phyloP scores from a whole-genome alignment of 2,888 invertebrate genomes.

The Hyppa rectilinea region DNA sequence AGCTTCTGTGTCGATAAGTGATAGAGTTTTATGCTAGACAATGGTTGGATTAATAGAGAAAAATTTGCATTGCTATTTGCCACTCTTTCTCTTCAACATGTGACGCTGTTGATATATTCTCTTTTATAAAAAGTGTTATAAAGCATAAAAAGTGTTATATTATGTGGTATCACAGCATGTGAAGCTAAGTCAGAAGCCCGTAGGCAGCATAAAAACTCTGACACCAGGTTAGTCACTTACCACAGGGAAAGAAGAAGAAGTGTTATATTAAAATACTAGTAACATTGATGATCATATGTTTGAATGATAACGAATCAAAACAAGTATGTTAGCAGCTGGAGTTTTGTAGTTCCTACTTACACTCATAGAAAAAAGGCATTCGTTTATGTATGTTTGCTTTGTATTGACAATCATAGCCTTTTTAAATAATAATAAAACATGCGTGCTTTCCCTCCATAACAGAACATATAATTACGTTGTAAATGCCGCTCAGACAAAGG shows the following conservation, averaged over 20 bases:
- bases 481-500: slow-evolving; percentile 58
- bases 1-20: background rate
- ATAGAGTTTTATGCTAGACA: background rate
- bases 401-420: background rate
- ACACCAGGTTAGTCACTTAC: too few species aligned
- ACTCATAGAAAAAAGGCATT: too few species aligned
- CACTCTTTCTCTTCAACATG: background rate
- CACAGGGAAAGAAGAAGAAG: too few species aligned
- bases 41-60: background rate
- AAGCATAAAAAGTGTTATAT: too few species aligned
- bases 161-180: too few species aligned
- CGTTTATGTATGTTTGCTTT: too few species aligned
- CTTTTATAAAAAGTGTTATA: too few species aligned
- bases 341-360: too few species aligned
- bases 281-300: background rate
- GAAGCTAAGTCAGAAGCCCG: too few species aligned
- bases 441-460: slow-evolving; percentile 50
- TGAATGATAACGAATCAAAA: too few species aligned
- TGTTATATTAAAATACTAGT: background rate
- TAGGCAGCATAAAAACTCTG: too few species aligned
- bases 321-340: too few species aligned
- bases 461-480: slow-evolving; percentile 57
- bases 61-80: background rate
- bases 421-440: slow-evolving; percentile 18
- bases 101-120: background rate